Evolutionary conservation across 2,113 vertebrate genomes (phyloP).

Genomic region (Clarias gariepinus): DNA sequence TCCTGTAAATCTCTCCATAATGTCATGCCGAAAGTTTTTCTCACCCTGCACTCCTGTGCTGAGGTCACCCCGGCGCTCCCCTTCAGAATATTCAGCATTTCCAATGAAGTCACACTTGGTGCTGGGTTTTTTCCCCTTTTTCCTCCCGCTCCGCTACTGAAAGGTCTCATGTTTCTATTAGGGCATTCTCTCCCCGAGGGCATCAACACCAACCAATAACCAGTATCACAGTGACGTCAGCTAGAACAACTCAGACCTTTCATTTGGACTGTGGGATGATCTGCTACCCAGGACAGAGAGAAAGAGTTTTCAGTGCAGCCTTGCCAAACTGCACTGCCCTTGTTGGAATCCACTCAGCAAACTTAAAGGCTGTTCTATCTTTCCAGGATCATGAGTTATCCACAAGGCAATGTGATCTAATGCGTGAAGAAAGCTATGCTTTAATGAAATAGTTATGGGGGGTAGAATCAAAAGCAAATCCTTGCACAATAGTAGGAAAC

Average conservation of each 20-base stretch:
- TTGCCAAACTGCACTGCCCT: not conserved
- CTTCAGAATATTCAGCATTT: not conserved
- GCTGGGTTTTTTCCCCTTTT: not conserved
- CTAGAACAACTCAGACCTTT: slow-evolving; percentile 65
- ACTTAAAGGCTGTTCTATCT: not conserved
- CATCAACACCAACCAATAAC: slow-evolving; percentile 31
- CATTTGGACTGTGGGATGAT: slow-evolving; percentile 29
- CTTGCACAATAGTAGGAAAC: not conserved
- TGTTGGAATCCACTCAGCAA: not conserved
- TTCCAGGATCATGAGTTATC: not conserved
- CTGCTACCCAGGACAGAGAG: slow-evolving; percentile 1
- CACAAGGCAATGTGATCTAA: not conserved
- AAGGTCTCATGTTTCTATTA: not conserved
- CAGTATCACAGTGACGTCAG: slow-evolving; percentile 55
- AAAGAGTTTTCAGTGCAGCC: slow-evolving; percentile 4
- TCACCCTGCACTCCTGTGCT: not conserved
- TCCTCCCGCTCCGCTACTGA: not conserved
- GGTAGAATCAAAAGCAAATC: not conserved
- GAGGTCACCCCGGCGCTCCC: not conserved
- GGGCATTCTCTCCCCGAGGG: not conserved
- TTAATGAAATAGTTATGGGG: not conserved
- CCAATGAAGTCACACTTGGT: not conserved
- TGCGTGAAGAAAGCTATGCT: not conserved
- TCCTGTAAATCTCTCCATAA: not conserved
- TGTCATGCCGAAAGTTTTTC: not conserved